phyloP scores from a whole-genome alignment of 2,113 vertebrate genomes.

The Phalacrocorax aristotelis region DNA sequence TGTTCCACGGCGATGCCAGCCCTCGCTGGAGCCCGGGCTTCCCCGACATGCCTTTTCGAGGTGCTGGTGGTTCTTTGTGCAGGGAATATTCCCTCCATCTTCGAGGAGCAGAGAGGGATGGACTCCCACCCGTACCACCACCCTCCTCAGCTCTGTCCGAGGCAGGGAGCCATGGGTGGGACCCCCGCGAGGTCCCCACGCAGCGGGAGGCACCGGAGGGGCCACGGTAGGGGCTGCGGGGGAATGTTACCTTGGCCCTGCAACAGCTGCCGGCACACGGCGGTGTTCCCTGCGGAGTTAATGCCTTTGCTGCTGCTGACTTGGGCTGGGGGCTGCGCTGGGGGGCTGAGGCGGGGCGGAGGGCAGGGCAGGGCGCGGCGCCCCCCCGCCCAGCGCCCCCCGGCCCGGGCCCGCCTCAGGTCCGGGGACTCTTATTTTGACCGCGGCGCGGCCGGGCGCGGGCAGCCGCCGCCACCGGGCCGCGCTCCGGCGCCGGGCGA shows the following conservation, averaged over 20 bases:
- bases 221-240: not conserved
- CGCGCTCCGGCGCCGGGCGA: too few species aligned
- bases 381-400: not conserved
- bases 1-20: accelerated
- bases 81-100: accelerated
- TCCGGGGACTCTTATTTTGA: slow-evolving; percentile 64
- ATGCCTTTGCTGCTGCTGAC: not conserved
- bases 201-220: not conserved
- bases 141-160: not conserved
- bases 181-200: not conserved
- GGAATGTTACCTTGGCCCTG: not conserved
- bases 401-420: not conserved
- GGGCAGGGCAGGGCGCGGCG: not conserved
- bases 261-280: not conserved
- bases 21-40: not conserved
- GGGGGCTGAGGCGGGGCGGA: not conserved
- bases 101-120: too few species aligned
- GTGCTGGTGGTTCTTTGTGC: not conserved
- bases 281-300: too few species aligned
- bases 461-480: not conserved
- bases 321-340: accelerated
- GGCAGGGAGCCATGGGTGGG: not conserved
- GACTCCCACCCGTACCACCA: accelerated
- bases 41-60: accelerated
- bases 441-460: not conserved